Conservation (phyloP, 2,888 invertebrate species). For the Uloborus plumipes region DNA sequence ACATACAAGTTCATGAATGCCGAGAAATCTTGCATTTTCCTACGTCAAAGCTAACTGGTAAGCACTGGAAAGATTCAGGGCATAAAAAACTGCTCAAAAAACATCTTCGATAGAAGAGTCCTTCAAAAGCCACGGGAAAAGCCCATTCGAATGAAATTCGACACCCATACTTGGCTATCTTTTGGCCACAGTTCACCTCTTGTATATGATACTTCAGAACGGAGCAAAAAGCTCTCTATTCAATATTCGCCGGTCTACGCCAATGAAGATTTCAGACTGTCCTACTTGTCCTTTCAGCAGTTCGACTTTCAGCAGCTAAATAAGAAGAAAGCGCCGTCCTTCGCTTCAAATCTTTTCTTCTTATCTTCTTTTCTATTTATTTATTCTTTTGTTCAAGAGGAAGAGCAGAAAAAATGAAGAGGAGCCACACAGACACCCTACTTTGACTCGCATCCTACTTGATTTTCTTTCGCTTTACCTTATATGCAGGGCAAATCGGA, state of each 20-base stretch:
- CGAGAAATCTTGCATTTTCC: slow-evolving; percentile 23
- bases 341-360: slow-evolving; percentile 43
- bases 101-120: no score
- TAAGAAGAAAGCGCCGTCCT: slow-evolving; percentile 19
- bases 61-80: no score
- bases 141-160: slow-evolving; percentile 47
- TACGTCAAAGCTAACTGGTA: slow-evolving; percentile 13
- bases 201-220: slow-evolving; percentile 12
- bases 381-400: slow-evolving; percentile 22
- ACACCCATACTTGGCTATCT: slow-evolving; percentile 47
- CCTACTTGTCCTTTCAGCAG: slow-evolving; percentile 23
- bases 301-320: slow-evolving; percentile 23
- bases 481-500: slow-evolving; percentile 57
- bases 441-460: slow-evolving; percentile 46
- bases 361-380: slow-evolving; percentile 26
- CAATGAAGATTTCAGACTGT: slow-evolving; percentile 58
- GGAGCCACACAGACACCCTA: slow-evolving; percentile 37
- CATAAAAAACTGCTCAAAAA: no score
- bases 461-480: slow-evolving; percentile 37
- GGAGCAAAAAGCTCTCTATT: slow-evolving; percentile 38
- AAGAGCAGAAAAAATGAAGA: slow-evolving; percentile 22
- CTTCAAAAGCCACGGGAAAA: background rate
- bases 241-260: slow-evolving; percentile 35
- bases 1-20: background rate
- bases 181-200: slow-evolving; percentile 30